Percentiles rank a stretch among this genome's conserved stretches.
Evolutionary conservation across 2,888 invertebrate genomes (phyloP).

Genomic region (Ectemnius cavifrons): DNA sequence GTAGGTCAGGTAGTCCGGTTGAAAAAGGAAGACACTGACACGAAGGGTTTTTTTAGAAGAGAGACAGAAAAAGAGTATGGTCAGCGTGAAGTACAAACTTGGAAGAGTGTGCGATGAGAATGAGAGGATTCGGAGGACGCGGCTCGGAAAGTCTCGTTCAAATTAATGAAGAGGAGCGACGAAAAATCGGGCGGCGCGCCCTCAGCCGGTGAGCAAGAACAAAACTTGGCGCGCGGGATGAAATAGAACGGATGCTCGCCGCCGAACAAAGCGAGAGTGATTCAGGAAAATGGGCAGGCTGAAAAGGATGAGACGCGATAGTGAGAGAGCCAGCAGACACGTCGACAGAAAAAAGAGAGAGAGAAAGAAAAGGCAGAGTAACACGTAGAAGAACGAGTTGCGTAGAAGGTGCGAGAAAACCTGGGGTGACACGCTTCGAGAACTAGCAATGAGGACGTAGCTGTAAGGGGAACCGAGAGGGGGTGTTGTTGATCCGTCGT

Average conservation of each 20-base stretch:
- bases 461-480: slow-evolving; percentile 20
- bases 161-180: slow-evolving; percentile 11
- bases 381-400: not conserved
- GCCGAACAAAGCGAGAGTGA: not conserved
- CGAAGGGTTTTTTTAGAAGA: not conserved
- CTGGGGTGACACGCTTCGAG: not conserved
- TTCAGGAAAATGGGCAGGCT: not conserved
- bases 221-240: not conserved
- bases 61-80: not conserved
- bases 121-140: too few relatives aligned
- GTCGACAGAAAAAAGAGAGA: slow-evolving; percentile 58
- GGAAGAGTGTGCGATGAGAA: too few relatives aligned
- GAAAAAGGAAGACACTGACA: slow-evolving; percentile 65
- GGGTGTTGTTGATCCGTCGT: not conserved
- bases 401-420: slow-evolving; percentile 10
- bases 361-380: not conserved
- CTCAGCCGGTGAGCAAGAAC: not conserved
- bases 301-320: not conserved
- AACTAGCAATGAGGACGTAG: slow-evolving; percentile 20
- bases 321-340: not conserved
- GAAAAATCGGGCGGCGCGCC: not conserved
- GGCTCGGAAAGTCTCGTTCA: not conserved
- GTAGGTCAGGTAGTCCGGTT: slow-evolving; percentile 60
- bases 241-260: not conserved
- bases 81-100: too few relatives aligned